Conservation (phyloP, 2,113 vertebrate species). For the Neolamprologus devosi region DNA sequence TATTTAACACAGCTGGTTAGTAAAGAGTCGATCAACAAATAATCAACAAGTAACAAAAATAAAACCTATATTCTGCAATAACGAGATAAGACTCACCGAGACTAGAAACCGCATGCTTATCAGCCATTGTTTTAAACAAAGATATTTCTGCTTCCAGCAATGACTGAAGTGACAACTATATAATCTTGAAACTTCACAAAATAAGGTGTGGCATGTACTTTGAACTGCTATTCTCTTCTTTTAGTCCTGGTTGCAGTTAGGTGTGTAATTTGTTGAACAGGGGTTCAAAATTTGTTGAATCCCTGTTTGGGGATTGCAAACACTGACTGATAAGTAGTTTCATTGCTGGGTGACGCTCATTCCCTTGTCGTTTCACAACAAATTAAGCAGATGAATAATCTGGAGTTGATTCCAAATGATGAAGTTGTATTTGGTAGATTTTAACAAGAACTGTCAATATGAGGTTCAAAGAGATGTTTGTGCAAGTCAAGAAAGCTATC, state of each 20-base stretch:
- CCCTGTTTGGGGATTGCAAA: background rate
- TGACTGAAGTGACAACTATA: background rate
- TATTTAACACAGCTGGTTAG: background rate
- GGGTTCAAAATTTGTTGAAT: background rate
- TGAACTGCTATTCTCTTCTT: background rate
- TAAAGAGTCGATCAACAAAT: background rate
- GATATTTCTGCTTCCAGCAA: background rate
- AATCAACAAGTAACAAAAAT: background rate
- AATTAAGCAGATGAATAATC: no score
- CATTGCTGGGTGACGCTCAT: background rate
- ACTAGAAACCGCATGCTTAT: background rate
- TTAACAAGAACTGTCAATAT: background rate
- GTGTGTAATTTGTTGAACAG: background rate
- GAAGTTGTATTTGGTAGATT: fast-evolving
- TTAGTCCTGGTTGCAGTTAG: background rate
- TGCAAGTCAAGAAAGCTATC: background rate
- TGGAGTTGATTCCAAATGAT: background rate
- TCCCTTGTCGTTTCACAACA: background rate
- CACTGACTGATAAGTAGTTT: fast-evolving
- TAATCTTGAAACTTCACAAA: background rate
- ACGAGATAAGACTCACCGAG: background rate
- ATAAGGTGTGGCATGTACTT: background rate
- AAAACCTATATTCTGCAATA: background rate
- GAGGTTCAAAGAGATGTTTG: background rate
- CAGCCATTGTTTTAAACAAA: background rate